phyloP scores from a whole-genome alignment of 2,113 vertebrate genomes.

The Prunella himalayana region DNA sequence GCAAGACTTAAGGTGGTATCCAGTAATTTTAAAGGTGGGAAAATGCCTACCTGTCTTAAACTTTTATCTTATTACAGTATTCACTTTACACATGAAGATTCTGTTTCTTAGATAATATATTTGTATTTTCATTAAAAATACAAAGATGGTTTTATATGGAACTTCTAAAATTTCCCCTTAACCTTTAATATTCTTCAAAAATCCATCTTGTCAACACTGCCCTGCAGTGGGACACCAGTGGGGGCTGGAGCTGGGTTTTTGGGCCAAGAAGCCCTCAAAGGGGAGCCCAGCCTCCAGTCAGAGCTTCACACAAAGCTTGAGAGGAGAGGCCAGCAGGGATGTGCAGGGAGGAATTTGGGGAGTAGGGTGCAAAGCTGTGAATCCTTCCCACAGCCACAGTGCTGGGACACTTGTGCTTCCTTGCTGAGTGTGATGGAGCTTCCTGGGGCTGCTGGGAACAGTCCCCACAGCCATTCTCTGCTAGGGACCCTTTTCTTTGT shows the following conservation, averaged over 20 bases:
- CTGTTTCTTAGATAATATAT: not conserved
- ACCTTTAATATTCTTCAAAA: not conserved
- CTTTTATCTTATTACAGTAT: not conserved
- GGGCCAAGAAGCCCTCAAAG: accelerated
- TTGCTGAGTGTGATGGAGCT: not conserved
- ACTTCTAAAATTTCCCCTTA: not conserved
- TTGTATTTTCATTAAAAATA: not conserved
- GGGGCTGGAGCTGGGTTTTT: not conserved
- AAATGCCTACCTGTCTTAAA: not conserved
- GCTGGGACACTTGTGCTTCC: not conserved
- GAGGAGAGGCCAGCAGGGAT: not conserved
- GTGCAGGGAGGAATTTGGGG: not conserved
- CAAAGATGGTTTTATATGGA: not conserved
- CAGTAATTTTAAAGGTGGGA: not conserved
- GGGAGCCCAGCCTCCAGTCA: not conserved
- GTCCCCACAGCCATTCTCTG: not conserved
- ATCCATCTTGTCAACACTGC: not conserved
- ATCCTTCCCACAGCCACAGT: accelerated
- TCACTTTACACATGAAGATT: not conserved
- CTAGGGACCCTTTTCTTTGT: no score
- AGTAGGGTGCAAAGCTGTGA: not conserved
- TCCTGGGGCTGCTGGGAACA: not conserved
- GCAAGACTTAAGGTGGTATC: not conserved
- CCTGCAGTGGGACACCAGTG: not conserved
- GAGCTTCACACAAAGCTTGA: not conserved